These are phyloP conservation scores for Salvator merianae DNA, from an alignment of 2,113 vertebrate genomes.

Conservation along the genomic window DNA sequence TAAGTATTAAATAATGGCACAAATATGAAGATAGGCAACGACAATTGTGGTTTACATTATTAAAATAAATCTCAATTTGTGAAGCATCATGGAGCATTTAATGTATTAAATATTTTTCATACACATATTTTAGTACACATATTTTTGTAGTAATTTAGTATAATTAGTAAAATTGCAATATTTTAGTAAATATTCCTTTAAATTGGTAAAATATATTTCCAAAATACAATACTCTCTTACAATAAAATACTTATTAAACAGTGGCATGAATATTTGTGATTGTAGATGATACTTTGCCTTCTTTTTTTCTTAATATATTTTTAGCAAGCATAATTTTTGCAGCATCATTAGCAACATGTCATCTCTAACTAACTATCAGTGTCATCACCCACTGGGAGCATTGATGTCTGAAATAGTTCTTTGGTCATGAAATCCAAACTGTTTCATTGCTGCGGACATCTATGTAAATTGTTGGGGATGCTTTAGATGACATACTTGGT, in stretches of 20 bases:
- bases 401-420: not conserved
- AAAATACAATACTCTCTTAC: conserved; percentile 28
- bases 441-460: not conserved
- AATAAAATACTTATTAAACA: not conserved
- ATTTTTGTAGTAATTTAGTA: conserved; percentile 15
- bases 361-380: not conserved
- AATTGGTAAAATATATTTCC: conserved; percentile 27
- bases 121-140: conserved; percentile 32
- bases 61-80: conserved; percentile 54
- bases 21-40: conserved; percentile 30
- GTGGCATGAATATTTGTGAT: not conserved
- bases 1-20: conserved; percentile 30
- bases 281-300: not conserved
- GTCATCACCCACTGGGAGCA: not conserved
- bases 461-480: not conserved
- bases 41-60: conserved; percentile 31
- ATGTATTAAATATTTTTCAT: conserved; percentile 44
- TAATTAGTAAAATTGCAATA: conserved; percentile 18
- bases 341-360: not conserved
- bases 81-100: conserved; percentile 48
- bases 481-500: not conserved
- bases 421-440: not conserved
- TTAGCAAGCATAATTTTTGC: not conserved
- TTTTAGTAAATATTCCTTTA: conserved; percentile 6
- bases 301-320: not conserved